phyloP scores from a whole-genome alignment of 23 tunicate species.

The Corella eumyota region DNA sequence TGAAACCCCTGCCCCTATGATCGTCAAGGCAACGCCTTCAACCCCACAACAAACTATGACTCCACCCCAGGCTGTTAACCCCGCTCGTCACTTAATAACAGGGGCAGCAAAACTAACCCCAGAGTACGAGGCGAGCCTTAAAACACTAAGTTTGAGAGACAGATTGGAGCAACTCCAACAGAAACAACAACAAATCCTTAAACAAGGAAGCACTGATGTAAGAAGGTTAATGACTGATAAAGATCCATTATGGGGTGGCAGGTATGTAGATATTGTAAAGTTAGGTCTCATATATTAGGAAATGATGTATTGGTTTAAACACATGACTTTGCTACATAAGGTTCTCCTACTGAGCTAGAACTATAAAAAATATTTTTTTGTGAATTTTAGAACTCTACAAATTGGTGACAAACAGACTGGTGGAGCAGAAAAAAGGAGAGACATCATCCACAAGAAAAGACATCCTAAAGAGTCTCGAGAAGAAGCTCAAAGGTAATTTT shows the following conservation, averaged over 20 bases:
- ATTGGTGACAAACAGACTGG: too few species aligned
- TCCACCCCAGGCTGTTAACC: slow-evolving; percentile 5
- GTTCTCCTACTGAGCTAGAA: too few species aligned
- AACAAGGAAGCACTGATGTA: slow-evolving; percentile 24
- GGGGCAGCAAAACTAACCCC: slow-evolving; percentile 10
- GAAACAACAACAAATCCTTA: slow-evolving; percentile 22
- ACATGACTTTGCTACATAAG: too few species aligned
- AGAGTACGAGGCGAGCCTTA: slow-evolving; percentile 55
- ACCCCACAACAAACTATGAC: slow-evolving; percentile 6
- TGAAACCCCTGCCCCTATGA: not conserved
- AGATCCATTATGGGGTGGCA: slow-evolving; percentile 95
- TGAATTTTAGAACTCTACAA: too few species aligned
- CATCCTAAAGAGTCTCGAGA: too few species aligned
- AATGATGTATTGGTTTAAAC: too few species aligned
- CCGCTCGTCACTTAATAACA: slow-evolving; percentile 1
- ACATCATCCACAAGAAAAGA: too few species aligned
- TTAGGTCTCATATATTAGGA: too few species aligned
- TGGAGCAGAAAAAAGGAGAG: too few species aligned
- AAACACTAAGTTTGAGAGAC: slow-evolving; percentile 49
- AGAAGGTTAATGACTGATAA: slow-evolving; percentile 73
- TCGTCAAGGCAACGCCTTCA: not conserved
- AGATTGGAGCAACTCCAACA: slow-evolving; percentile 76
- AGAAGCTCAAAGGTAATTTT: too few species aligned
- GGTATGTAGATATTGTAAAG: slow-evolving; percentile 12
- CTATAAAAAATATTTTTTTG: too few species aligned